Evolutionary conservation across 2,797 vertebrate species (phyloP), one percentile per base, ranked within the genome.

Genomic region (Microctenopoma steveboyesi): DNA sequence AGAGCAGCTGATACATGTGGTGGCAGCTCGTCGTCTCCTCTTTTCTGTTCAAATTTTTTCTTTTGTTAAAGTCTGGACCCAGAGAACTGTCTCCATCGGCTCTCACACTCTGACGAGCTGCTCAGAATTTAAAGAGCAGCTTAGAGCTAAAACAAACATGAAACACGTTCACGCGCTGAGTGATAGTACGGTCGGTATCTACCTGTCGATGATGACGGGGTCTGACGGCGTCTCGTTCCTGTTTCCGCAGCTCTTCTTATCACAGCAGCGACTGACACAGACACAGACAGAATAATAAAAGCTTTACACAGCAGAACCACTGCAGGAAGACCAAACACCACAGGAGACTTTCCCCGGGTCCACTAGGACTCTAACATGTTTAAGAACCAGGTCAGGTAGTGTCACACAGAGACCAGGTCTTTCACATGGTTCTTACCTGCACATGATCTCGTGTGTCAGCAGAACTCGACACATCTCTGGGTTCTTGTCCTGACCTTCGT

Each of bases 381-480:
- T 4, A 33, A 33, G 30, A 33, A 33, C 30, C 5, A 15, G 15
- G 42, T 6, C 42, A 5, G 5, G 42, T 5, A 4, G 42, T 16
- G 42, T 15, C 15, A 33, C 30, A 30, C 28, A 3, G 28, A 33
- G 30, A 33, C 30, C 30, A 5, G 5, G 42, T 43, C 14, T 15
- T 43, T 2, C 4, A 16, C 8, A 10, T 10, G 30, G 10, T 39
- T 69, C 74, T 64, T 79, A 96, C 95, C 95, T 96, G 95, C 95
- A 96, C 95, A 96, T 96, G 85, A 96, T 96, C 87, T 96, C 95
- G 0, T 96, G 95, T 2, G 95, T 96, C 69, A 96, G 93, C 65
- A 96, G 90, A 39, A 96, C 95, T 2, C 95, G 90, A 51, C 95
- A 96, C 95, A 96, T 96, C 83, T 96, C 95, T 0, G 95, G 95